These are phyloP conservation scores for Drosophila azteca DNA, from an alignment of 1,140 invertebrate species.

Conservation along the genomic window DNA sequence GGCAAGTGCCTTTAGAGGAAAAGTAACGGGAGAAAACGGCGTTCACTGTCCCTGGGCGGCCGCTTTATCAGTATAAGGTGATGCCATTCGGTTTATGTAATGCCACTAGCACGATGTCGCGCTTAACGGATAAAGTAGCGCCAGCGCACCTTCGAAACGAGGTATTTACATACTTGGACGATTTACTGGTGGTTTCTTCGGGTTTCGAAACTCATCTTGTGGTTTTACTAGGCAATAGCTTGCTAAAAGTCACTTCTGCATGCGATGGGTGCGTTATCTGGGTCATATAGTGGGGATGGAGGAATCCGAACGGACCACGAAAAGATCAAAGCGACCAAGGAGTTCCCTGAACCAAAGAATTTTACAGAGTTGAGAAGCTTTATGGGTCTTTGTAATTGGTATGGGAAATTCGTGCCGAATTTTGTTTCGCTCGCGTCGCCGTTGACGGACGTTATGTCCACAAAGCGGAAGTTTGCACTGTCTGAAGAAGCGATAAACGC, in stretches of 20 bases:
- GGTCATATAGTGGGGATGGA: not conserved
- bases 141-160: too few relatives aligned
- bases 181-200: slow-evolving; percentile 2
- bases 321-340: not conserved
- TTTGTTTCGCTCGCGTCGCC: not conserved
- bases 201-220: slow-evolving; percentile 4
- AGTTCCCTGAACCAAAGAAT: not conserved
- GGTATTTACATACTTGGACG: slow-evolving; percentile 6
- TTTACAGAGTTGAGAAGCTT: not conserved
- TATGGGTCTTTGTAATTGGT: not conserved
- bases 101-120: too few relatives aligned
- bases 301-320: not conserved
- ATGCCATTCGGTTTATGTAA: too few relatives aligned
- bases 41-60: too few relatives aligned
- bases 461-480: too few relatives aligned
- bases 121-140: too few relatives aligned
- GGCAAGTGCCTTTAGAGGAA: too few relatives aligned
- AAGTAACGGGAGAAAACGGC: too few relatives aligned
- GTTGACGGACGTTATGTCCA: not conserved
- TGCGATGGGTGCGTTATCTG: slow-evolving; percentile 1
- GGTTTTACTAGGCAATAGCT: too few relatives aligned
- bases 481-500: too few relatives aligned
- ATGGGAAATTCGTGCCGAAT: not conserved
- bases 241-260: slow-evolving; percentile 12
- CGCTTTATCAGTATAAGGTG: too few relatives aligned